A percentile compares a stretch with the other conserved stretches of the same genome.
Conservation (phyloP, 2,113 vertebrate genomes). For the Marmota flaviventris region DNA sequence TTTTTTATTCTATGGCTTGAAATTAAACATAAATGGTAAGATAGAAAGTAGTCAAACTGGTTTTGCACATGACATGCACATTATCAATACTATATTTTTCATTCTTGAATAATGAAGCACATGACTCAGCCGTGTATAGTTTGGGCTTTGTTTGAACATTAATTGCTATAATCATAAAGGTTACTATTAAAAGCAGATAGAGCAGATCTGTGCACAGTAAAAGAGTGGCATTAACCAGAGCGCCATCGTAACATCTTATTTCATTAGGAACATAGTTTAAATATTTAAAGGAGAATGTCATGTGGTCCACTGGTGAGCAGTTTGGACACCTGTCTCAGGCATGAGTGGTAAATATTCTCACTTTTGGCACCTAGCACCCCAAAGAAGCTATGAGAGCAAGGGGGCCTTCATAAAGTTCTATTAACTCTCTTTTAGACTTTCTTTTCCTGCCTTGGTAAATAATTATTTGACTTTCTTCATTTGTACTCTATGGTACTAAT, state of each 20-base stretch:
- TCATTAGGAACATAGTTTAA: constrained; percentile 71
- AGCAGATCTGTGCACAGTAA: constrained; percentile 59
- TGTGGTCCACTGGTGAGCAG: neutral
- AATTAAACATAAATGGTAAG: constrained; percentile 62
- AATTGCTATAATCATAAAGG: constrained; percentile 66
- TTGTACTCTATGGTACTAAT: constrained; percentile 85
- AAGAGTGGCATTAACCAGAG: constrained; percentile 28
- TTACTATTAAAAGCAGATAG: constrained; percentile 55
- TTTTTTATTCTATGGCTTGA: constrained; percentile 65
- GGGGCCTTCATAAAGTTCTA: constrained; percentile 81
- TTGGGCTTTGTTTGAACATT: constrained; percentile 73
- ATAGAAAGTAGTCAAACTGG: constrained; percentile 50
- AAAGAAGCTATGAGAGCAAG: constrained; percentile 80
- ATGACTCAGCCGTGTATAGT: constrained; percentile 74
- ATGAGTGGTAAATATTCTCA: constrained; percentile 57
- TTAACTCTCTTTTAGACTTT: constrained; percentile 83
- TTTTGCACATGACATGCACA: constrained; percentile 2
- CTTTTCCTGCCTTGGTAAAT: constrained; percentile 83
- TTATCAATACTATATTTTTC: constrained; percentile 33
- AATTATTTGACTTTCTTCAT: constrained; percentile 81
- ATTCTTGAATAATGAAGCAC: constrained; percentile 70
- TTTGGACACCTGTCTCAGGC: constrained; percentile 42
- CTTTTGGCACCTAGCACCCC: constrained; percentile 75
- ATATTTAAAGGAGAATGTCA: constrained; percentile 55
- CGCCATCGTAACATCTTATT: constrained; percentile 57